Conservation (phyloP, 2,888 invertebrate genomes). For the Bursaphelenchus okinawaensis region DNA sequence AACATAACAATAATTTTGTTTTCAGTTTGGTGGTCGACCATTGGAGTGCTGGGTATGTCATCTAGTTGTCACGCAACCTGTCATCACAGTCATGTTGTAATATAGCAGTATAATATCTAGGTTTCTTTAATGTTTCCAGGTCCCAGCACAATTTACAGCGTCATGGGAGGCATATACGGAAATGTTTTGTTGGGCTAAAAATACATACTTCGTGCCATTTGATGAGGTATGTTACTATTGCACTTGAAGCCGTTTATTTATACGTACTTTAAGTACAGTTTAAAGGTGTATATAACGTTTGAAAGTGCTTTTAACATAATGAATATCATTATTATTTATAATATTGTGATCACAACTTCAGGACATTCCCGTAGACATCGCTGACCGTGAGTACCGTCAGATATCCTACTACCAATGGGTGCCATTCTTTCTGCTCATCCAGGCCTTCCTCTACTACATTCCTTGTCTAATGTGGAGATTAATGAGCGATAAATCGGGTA, state of each 20-base stretch:
- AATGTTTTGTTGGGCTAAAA: slow-evolving; percentile 63
- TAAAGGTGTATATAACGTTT: too few species aligned
- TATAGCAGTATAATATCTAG: neutral
- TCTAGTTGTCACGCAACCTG: too few species aligned
- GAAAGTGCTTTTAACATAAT: too few species aligned
- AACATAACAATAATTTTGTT: slow-evolving; percentile 7
- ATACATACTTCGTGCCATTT: slow-evolving; percentile 61
- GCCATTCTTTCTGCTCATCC: slow-evolving; percentile 58
- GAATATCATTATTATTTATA: slow-evolving; percentile 2
- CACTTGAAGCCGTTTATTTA: too few species aligned
- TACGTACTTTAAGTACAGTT: too few species aligned
- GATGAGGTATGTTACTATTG: slow-evolving; percentile 48
- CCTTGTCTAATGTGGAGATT: slow-evolving; percentile 62
- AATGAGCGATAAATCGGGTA: slow-evolving; percentile 59
- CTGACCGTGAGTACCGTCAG: slow-evolving; percentile 59
- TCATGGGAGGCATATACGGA: slow-evolving; percentile 63
- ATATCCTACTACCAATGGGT: slow-evolving; percentile 57
- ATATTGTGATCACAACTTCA: slow-evolving; percentile 15
- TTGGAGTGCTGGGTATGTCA: slow-evolving; percentile 56
- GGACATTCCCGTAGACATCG: slow-evolving; percentile 55
- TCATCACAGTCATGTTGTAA: too few species aligned
- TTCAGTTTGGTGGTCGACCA: slow-evolving; percentile 56
- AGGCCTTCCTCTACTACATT: slow-evolving; percentile 62
- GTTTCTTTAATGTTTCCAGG: slow-evolving; percentile 34
- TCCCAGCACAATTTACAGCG: slow-evolving; percentile 62